phyloP scores from a whole-genome alignment of 23 tunicate genomes.

The Halocynthia roretzi region DNA sequence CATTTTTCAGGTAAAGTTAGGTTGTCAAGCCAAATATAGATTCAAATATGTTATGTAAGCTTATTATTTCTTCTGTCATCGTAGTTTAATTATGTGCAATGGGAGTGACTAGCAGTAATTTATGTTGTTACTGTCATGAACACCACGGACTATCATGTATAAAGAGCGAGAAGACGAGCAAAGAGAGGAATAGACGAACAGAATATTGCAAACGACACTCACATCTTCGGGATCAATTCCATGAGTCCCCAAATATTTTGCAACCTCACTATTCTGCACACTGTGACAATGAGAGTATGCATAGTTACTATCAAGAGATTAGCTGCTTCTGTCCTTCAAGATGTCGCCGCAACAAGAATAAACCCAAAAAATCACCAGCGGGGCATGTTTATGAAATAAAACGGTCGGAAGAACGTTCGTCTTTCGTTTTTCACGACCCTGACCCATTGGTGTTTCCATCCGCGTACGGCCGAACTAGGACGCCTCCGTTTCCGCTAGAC shows the following conservation, averaged over 20 bases:
- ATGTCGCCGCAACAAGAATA: constrained; percentile 1
- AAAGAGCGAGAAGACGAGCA: too few relatives aligned
- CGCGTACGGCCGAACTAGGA: background rate
- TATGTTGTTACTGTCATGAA: constrained; percentile 8
- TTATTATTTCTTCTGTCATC: too few relatives aligned
- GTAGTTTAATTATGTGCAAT: background rate
- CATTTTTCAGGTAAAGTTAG: too few relatives aligned
- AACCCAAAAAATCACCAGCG: background rate
- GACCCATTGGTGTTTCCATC: background rate
- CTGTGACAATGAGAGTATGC: constrained; percentile 1
- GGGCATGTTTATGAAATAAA: background rate
- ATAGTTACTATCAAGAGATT: background rate
- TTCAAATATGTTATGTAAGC: too few relatives aligned
- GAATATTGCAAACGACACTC: too few relatives aligned
- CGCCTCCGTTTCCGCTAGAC: constrained; percentile 9
- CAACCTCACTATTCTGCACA: background rate
- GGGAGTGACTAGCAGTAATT: constrained; percentile 4
- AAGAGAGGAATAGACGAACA: too few relatives aligned
- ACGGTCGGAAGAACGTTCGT: constrained; percentile 13
- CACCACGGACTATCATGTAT: background rate
- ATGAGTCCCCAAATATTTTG: too few relatives aligned
- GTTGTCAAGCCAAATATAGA: too few relatives aligned
- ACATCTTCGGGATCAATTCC: too few relatives aligned
- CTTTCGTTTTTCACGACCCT: background rate
- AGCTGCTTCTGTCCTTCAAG: constrained; percentile 6